These are phyloP conservation scores for Heteromyza rotundicornis DNA, from an alignment of 2,888 invertebrate species.

Conservation along the genomic window DNA sequence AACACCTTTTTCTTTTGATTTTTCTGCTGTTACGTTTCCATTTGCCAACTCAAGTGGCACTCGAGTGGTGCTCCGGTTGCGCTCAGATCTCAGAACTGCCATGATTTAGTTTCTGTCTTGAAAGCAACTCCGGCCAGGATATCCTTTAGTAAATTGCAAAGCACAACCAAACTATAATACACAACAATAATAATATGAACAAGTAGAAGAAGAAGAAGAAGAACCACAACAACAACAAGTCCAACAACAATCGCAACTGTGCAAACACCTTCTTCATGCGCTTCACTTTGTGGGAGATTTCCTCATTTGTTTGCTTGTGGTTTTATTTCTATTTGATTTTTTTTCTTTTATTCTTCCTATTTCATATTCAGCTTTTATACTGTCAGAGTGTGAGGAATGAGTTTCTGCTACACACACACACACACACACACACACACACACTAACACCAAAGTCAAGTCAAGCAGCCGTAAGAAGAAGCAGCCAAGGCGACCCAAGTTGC, in stretches of 20 bases:
- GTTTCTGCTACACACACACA: not conserved
- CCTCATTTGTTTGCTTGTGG: slow-evolving; percentile 1
- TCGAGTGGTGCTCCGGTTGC: slow-evolving; percentile 1
- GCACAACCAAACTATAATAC: slow-evolving; percentile 2
- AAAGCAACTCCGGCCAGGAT: not conserved
- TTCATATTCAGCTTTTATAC: not conserved
- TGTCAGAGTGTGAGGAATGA: not conserved
- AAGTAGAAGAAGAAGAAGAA: slow-evolving; percentile 4
- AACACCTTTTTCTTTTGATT: not conserved
- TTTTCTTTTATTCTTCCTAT: too few relatives aligned
- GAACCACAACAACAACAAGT: slow-evolving; percentile 14
- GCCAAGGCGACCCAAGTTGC: slow-evolving; percentile 17
- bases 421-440: not conserved
- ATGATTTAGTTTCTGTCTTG: slow-evolving; percentile 3
- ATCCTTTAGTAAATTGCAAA: slow-evolving; percentile 9
- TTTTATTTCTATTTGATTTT: not conserved
- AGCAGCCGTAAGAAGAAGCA: too few relatives aligned
- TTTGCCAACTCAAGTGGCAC: not conserved
- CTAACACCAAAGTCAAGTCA: not conserved
- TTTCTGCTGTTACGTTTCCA: not conserved
- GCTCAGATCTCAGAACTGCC: slow-evolving; percentile 3
- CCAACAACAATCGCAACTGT: slow-evolving; percentile 12
- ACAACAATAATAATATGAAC: not conserved
- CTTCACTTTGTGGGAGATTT: not conserved
- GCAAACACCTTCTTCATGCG: slow-evolving; percentile 11